Conservation (phyloP, 2,113 vertebrate genomes). For the Catagonus wagneri region DNA sequence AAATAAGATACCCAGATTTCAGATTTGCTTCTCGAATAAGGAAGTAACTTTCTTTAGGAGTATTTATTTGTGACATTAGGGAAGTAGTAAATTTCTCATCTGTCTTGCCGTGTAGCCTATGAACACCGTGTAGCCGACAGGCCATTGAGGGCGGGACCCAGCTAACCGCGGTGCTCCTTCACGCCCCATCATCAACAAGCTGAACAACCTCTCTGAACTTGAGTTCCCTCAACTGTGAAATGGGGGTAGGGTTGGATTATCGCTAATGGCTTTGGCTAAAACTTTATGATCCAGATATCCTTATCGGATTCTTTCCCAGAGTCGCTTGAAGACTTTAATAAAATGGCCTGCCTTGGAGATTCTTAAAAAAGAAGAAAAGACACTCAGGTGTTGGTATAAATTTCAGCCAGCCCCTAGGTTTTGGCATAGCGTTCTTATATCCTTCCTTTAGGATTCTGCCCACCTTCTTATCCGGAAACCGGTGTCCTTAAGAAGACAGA, state of each 20-base stretch:
- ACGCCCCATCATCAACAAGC: neutral
- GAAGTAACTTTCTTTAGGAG: neutral
- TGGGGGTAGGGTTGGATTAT: neutral
- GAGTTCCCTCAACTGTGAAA: neutral
- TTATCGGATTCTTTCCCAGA: slow-evolving; percentile 37
- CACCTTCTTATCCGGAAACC: neutral
- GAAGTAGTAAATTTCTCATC: neutral
- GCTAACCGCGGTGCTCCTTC: rapidly evolving
- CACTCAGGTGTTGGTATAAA: neutral
- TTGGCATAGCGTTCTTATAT: neutral
- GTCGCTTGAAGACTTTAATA: slow-evolving; percentile 35
- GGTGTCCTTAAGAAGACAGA: neutral
- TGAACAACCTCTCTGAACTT: neutral
- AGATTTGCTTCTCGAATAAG: neutral
- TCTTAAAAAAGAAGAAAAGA: neutral
- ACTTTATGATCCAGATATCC: slow-evolving; percentile 52
- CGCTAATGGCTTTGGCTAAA: slow-evolving; percentile 38
- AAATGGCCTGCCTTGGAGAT: neutral
- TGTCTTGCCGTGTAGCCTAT: neutral
- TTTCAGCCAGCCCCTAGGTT: neutral
- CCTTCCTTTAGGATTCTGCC: neutral
- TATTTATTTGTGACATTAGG: neutral
- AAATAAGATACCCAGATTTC: neutral
- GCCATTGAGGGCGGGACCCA: neutral
- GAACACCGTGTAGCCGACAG: neutral